phyloP scores from a whole-genome alignment of 2,113 vertebrate species.

The Chrysemys picta region DNA sequence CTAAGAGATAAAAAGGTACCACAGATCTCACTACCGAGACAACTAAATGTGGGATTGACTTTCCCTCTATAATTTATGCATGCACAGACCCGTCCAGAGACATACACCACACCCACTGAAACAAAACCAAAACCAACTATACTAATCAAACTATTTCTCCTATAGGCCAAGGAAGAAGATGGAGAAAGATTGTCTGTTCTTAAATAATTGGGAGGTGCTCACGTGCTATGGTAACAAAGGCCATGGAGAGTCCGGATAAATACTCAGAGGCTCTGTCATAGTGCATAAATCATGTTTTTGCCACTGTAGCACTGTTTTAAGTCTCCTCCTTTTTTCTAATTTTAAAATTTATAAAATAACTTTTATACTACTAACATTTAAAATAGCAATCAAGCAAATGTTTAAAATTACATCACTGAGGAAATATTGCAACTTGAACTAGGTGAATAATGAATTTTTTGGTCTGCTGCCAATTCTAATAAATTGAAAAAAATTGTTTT shows the following conservation, averaged over 20 bases:
- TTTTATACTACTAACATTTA: neutral
- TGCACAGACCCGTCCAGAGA: slow-evolving; percentile 48
- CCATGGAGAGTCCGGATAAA: neutral
- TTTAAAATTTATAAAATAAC: neutral
- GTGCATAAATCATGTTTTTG: slow-evolving; percentile 45
- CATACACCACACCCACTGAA: slow-evolving; percentile 56
- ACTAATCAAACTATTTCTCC: slow-evolving; percentile 57
- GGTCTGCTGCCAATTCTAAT: neutral
- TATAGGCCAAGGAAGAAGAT: neutral
- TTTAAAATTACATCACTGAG: neutral
- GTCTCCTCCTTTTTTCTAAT: neutral
- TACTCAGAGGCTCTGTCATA: slow-evolving; percentile 27
- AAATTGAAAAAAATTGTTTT: neutral
- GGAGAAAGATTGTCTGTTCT: neutral
- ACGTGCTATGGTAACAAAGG: neutral
- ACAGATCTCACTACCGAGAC: neutral
- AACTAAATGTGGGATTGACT: slow-evolving; percentile 30
- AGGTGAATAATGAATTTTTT: neutral
- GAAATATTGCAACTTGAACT: neutral
- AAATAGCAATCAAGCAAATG: neutral
- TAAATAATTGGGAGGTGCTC: slow-evolving; percentile 37
- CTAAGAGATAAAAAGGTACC: neutral
- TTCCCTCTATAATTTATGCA: slow-evolving; percentile 59
- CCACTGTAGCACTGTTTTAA: slow-evolving; percentile 51
- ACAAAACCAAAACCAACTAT: slow-evolving; percentile 70